Conservation (phyloP, 2,888 invertebrate species). For the Gari tellinella region DNA sequence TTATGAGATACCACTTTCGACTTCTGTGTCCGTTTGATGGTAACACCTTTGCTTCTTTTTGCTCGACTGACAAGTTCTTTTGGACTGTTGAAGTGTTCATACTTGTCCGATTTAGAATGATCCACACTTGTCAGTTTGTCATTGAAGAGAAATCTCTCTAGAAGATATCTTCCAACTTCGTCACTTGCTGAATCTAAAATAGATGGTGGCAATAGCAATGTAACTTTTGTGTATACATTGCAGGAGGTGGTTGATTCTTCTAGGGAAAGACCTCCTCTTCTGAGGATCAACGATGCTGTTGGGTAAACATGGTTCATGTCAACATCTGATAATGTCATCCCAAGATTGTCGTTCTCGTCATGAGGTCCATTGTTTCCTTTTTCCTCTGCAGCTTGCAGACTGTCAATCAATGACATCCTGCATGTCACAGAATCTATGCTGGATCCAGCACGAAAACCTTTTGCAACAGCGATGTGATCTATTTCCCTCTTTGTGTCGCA, state of each 20-base stretch:
- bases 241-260: slow-evolving; percentile 3
- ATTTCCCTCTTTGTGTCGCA: slow-evolving; percentile 51
- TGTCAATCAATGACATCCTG: slow-evolving; percentile 44
- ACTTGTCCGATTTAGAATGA: not conserved
- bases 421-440: slow-evolving; percentile 25
- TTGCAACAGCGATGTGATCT: slow-evolving; percentile 40
- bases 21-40: slow-evolving; percentile 35
- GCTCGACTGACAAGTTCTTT: slow-evolving; percentile 21
- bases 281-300: slow-evolving; percentile 19
- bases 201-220: slow-evolving; percentile 14
- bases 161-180: slow-evolving; percentile 21
- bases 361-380: too few relatives aligned
- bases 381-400: slow-evolving; percentile 12
- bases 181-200: slow-evolving; percentile 28
- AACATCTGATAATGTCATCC: slow-evolving; percentile 6
- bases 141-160: slow-evolving; percentile 20
- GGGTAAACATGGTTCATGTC: slow-evolving; percentile 19
- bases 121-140: not conserved
- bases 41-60: slow-evolving; percentile 35
- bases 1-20: not conserved
- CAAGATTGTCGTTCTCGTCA: slow-evolving; percentile 9
- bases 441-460: slow-evolving; percentile 40
- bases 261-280: slow-evolving; percentile 15
- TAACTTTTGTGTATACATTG: slow-evolving; percentile 31
- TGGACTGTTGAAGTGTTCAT: slow-evolving; percentile 9